These are phyloP conservation scores for Erinaceus europaeus DNA, from an alignment of 2,113 vertebrate genomes.

Conservation along the genomic window DNA sequence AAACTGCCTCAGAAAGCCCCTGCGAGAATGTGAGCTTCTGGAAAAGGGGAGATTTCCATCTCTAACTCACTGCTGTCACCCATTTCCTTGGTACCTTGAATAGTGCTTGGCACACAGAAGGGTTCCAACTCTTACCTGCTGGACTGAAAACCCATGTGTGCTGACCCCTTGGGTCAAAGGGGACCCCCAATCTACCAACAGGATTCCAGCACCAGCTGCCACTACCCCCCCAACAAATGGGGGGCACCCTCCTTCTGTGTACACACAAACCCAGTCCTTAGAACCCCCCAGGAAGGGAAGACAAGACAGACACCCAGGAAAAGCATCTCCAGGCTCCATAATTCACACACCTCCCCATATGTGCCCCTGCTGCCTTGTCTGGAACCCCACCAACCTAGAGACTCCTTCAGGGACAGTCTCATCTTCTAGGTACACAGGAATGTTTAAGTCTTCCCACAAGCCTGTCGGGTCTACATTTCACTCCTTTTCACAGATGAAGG, in stretches of 20 bases:
- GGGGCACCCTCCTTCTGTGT: neutral
- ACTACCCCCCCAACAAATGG: too few species aligned
- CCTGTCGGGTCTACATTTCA: too few species aligned
- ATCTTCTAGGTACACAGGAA: too few species aligned
- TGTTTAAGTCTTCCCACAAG: too few species aligned
- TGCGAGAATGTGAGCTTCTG: neutral
- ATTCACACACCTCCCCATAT: neutral
- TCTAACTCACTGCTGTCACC: neutral
- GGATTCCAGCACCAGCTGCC: neutral
- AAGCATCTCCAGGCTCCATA: neutral
- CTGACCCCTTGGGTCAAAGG: neutral
- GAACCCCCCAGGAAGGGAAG: neutral
- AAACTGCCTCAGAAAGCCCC: neutral
- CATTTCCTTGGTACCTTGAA: neutral
- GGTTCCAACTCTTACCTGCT: neutral
- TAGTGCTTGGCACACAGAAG: neutral
- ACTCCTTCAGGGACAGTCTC: too few species aligned
- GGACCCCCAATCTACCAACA: neutral
- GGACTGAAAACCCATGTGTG: neutral
- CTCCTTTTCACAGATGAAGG: too few species aligned
- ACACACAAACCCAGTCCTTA: neutral
- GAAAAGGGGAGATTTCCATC: neutral
- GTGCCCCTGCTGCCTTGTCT: neutral
- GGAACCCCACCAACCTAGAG: too few species aligned
- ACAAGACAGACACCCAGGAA: neutral